A percentile compares a stretch with the other conserved stretches of the same genome.
Evolutionary conservation across 2,797 vertebrate species (phyloP).

Genomic region (Xenops minutus): DNA sequence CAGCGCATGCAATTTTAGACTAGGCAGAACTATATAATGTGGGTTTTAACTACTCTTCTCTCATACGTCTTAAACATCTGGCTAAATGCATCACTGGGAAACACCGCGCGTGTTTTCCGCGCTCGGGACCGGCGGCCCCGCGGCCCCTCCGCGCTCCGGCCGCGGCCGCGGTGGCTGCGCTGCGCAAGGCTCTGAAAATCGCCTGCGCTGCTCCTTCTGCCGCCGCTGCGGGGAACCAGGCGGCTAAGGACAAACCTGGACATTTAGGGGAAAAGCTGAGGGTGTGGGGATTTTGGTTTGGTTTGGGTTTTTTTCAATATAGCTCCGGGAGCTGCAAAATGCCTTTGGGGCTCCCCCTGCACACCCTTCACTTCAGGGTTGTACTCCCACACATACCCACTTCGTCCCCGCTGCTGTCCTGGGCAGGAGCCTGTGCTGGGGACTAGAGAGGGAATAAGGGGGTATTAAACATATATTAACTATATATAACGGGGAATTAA

Average conservation of each 20-base stretch:
- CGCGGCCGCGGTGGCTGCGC: not conserved
- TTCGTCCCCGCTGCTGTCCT: not conserved
- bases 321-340: not conserved
- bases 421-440: not conserved
- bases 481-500: accelerated
- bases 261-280: accelerated
- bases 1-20: conserved; percentile 68
- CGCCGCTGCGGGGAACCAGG: accelerated
- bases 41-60: conserved; percentile 74
- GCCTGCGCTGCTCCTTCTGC: not conserved
- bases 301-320: accelerated
- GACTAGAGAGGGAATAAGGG: not conserved
- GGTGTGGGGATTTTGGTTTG: not conserved
- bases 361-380: accelerated
- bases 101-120: not conserved
- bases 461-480: not conserved
- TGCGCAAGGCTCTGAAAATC: not conserved
- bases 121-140: not conserved
- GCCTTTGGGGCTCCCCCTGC: not conserved
- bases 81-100: not conserved
- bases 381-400: too few relatives aligned
- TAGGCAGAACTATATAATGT: conserved; percentile 73
- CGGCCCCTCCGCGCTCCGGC: not conserved
- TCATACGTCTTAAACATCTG: conserved; percentile 70
- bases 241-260: not conserved